Evolutionary conservation across 2,797 vertebrate genomes (phyloP), one percentile per base, ranked within the genome.

Genomic region (Chanos chanos): DNA sequence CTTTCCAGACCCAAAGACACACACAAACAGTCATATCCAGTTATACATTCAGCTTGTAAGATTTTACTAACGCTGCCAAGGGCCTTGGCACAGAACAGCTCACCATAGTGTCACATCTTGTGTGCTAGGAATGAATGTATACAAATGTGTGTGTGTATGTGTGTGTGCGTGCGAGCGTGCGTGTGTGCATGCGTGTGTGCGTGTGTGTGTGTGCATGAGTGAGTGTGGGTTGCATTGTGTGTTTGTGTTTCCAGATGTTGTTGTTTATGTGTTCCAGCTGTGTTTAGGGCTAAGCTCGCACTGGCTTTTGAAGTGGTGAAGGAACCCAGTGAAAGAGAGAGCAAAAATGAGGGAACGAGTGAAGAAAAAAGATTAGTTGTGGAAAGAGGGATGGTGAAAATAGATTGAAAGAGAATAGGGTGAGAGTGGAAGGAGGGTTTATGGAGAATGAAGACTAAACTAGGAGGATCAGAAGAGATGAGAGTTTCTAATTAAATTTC

Each of bases 181-280:
- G 36, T 18, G 36, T 18, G 13, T 16, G 5, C 16, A 36, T 18
- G 36, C 21, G 16, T 41, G 13, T 19, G 16, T 41, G 16, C 19
- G 18, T 19, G 7, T n/a, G n/a, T n/a, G n/a, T n/a, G n/a, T n/a
- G n/a, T n/a, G n/a, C n/a, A n/a, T n/a, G n/a, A n/a, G n/a, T 41
- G 9, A 8, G 39, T 41, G 39, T 41, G 39, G 41, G 39, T 21
- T 18, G 41, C 16, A 41, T 41, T 19, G 41, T 41, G 39, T 41
- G 39, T 41, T 41, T 41, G 39, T 39, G 4, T 41, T 41, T 41
- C 39, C 39, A 41, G 39, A 41, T 41, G 39, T 41, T 41, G 39
- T 41, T 41, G 39, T 41, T 41, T 41, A 41, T 41, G 9, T 41
- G 41, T 16, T 18, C 39, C 39, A 41, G 39, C 39, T 41, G 39